These are phyloP conservation scores for Drusus annulatus DNA, from an alignment of 1,140 invertebrate genomes.

Conservation along the genomic window DNA sequence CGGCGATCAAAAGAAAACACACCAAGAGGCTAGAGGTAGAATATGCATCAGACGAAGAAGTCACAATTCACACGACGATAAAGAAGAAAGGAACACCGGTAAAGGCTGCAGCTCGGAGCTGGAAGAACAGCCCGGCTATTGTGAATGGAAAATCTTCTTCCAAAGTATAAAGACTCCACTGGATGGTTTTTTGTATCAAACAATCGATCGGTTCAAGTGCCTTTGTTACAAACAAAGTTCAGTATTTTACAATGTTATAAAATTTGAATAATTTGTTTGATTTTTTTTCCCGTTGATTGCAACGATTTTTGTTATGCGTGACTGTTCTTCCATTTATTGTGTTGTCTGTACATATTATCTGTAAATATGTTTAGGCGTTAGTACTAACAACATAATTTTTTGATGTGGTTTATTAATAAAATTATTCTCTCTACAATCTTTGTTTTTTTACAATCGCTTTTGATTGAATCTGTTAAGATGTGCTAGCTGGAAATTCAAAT, in stretches of 20 bases:
- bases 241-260: neutral
- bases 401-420: too few relatives aligned
- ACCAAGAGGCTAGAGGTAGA: conserved; percentile 52
- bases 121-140: conserved; percentile 52
- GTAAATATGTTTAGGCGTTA: neutral
- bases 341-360: conserved; percentile 21
- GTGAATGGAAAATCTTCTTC: conserved; percentile 45
- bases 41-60: conserved; percentile 55
- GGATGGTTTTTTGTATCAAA: neutral
- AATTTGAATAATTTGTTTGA: neutral
- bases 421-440: too few relatives aligned
- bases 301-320: too few relatives aligned
- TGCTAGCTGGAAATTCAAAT: too few relatives aligned
- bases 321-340: neutral
- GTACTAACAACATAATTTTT: too few relatives aligned
- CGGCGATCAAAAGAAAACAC: conserved; percentile 47
- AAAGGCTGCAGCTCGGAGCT: conserved; percentile 47
- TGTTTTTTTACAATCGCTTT: too few relatives aligned
- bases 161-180: neutral
- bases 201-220: neutral
- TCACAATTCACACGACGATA: conserved; percentile 54
- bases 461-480: too few relatives aligned
- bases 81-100: conserved; percentile 47
- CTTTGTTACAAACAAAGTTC: neutral
- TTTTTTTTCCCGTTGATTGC: too few relatives aligned